Percentiles rank a stretch among this genome's conserved stretches.
Evolutionary conservation across 2,113 vertebrate species (phyloP).

Genomic region (Neopipo cinnamomea): DNA sequence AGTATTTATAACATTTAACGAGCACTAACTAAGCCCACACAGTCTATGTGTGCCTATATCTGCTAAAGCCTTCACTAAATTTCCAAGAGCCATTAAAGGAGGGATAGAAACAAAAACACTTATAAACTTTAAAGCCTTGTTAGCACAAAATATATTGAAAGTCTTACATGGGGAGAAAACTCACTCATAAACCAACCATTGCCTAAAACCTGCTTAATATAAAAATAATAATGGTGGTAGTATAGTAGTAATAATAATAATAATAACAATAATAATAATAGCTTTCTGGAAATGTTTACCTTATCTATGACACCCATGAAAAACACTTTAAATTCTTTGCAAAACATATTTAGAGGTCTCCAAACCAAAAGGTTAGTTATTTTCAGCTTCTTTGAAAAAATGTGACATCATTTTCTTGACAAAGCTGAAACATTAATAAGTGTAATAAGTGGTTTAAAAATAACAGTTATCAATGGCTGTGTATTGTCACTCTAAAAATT

Average conservation of each 20-base stretch:
- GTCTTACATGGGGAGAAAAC: not conserved
- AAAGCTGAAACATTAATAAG: not conserved
- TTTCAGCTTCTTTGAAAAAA: not conserved
- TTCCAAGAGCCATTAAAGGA: not conserved
- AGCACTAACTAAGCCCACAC: not conserved
- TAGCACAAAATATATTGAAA: not conserved
- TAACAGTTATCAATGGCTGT: not conserved
- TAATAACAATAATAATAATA: not conserved
- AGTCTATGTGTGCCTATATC: not conserved
- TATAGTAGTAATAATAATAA: not conserved
- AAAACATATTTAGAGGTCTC: not conserved
- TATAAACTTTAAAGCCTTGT: not conserved
- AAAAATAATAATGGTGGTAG: not conserved
- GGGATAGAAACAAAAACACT: not conserved
- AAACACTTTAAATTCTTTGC: not conserved
- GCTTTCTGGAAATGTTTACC: not conserved
- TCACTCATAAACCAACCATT: not conserved
- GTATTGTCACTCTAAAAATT: not conserved
- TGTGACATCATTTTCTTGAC: not conserved
- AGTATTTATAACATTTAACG: slow-evolving; percentile 11
- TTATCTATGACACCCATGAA: not conserved
- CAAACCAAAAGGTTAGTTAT: not conserved
- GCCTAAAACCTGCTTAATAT: not conserved
- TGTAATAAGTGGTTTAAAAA: not conserved
- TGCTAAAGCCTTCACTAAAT: not conserved